Evolutionary conservation across 37 sponge, comb jelly and placozoan species (phyloP).

Genomic region (Beroe forskalii): DNA sequence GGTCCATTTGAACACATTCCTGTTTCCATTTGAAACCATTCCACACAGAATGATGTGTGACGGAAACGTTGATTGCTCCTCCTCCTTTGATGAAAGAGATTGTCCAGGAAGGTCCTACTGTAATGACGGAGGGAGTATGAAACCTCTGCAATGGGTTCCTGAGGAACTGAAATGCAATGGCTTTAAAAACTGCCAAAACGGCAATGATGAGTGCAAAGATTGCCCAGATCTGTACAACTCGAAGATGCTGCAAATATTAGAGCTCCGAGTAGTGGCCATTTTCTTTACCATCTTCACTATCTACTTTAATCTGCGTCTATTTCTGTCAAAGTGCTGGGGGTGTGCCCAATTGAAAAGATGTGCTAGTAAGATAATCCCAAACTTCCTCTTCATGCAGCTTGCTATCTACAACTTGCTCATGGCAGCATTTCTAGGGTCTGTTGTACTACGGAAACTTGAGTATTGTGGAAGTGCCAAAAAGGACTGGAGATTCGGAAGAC

Average conservation of each 20-base stretch:
- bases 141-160: not conserved
- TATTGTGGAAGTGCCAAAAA: not conserved
- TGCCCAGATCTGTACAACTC: not conserved
- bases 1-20: not conserved
- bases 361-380: not conserved
- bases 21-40: not conserved
- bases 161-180: not conserved
- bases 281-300: not conserved
- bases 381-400: not conserved
- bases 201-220: not conserved
- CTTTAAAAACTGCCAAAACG: not conserved
- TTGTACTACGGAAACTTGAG: not conserved
- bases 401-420: not conserved
- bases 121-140: not conserved
- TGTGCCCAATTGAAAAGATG: not conserved
- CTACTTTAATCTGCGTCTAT: not conserved
- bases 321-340: not conserved
- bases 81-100: not conserved
- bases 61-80: not conserved
- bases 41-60: not conserved
- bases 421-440: not conserved
- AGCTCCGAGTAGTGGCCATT: not conserved
- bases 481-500: not conserved
- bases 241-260: not conserved
- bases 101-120: not conserved